These are phyloP conservation scores for Bombyx mandarina DNA, from an alignment of 1,140 invertebrate species.

Conservation along the genomic window DNA sequence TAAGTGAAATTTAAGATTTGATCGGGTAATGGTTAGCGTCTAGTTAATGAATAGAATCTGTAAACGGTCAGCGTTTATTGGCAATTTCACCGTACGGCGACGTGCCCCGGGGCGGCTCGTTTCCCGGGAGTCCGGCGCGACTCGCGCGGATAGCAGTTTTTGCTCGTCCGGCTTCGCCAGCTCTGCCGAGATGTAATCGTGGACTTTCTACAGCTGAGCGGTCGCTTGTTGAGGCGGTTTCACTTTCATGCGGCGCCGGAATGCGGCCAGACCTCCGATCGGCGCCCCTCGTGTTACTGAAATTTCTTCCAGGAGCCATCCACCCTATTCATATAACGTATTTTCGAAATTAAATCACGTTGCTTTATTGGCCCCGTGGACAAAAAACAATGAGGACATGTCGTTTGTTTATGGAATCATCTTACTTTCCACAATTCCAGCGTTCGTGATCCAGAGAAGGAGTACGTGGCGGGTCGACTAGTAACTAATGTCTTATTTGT, in stretches of 20 bases:
- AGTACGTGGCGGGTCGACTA: slow-evolving; percentile 10
- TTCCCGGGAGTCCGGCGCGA: slow-evolving; percentile 37
- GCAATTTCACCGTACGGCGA: slow-evolving; percentile 32
- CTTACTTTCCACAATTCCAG: no score
- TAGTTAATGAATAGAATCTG: slow-evolving; percentile 39
- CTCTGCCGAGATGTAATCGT: slow-evolving; percentile 57
- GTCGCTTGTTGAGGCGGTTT: slow-evolving; percentile 47
- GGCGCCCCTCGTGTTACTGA: slow-evolving; percentile 37
- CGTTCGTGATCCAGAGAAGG: no score
- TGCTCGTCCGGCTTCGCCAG: slow-evolving; percentile 36
- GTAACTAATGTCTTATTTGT: slow-evolving; percentile 68
- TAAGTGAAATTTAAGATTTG: slow-evolving; percentile 42
- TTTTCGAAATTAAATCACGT: not conserved
- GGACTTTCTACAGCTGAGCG: slow-evolving; percentile 64
- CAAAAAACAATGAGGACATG: not conserved
- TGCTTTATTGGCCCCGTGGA: no score
- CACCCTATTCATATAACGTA: slow-evolving; percentile 5
- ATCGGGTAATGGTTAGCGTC: slow-evolving; percentile 17
- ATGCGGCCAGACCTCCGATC: slow-evolving; percentile 63
- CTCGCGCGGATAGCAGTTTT: slow-evolving; percentile 44
- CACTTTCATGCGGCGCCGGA: slow-evolving; percentile 59
- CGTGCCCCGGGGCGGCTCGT: slow-evolving; percentile 38
- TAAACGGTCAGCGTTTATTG: slow-evolving; percentile 30
- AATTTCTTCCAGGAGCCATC: slow-evolving; percentile 12
- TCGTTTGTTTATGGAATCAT: not conserved